Conservation (phyloP, 2,888 invertebrate genomes). For the Notodonta ziczac region DNA sequence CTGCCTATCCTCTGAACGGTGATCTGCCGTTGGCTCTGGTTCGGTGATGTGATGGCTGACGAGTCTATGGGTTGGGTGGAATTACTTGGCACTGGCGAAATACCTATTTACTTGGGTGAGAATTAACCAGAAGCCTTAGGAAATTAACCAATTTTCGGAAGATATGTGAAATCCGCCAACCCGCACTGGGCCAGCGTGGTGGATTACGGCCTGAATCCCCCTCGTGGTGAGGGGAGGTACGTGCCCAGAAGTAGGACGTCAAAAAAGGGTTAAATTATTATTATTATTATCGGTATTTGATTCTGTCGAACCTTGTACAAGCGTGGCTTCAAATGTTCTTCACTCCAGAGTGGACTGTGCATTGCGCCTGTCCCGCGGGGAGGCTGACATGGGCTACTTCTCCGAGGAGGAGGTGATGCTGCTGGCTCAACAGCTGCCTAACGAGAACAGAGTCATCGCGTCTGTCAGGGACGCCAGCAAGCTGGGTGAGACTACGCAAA, state of each 20-base stretch:
- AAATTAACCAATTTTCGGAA: too few species aligned
- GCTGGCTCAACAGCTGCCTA: slow-evolving; percentile 70
- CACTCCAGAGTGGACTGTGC: slow-evolving; percentile 85
- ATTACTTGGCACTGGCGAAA: too few species aligned
- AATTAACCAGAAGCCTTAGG: too few species aligned
- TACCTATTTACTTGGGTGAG: too few species aligned
- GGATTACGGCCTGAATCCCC: too few species aligned
- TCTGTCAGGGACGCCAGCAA: slow-evolving; percentile 67
- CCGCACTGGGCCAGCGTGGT: too few species aligned
- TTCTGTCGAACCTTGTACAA: too few species aligned
- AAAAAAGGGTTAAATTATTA: too few species aligned
- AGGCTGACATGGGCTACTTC: slow-evolving; percentile 85
- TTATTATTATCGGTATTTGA: too few species aligned
- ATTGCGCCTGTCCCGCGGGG: slow-evolving; percentile 74
- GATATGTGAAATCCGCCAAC: too few species aligned
- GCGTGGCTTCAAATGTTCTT: neutral
- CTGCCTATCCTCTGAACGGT: slow-evolving; percentile 84
- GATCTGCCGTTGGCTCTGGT: slow-evolving; percentile 70
- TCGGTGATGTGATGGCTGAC: slow-evolving; percentile 42
- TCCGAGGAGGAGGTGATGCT: slow-evolving; percentile 86
- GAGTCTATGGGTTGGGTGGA: slow-evolving; percentile 36
- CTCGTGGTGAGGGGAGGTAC: too few species aligned
- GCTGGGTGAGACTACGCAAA: slow-evolving; percentile 55
- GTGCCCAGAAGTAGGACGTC: too few species aligned
- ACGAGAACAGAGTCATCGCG: slow-evolving; percentile 73